These are phyloP conservation scores for Albula goreensis DNA, from an alignment of 2,113 vertebrate genomes.

Conservation along the genomic window DNA sequence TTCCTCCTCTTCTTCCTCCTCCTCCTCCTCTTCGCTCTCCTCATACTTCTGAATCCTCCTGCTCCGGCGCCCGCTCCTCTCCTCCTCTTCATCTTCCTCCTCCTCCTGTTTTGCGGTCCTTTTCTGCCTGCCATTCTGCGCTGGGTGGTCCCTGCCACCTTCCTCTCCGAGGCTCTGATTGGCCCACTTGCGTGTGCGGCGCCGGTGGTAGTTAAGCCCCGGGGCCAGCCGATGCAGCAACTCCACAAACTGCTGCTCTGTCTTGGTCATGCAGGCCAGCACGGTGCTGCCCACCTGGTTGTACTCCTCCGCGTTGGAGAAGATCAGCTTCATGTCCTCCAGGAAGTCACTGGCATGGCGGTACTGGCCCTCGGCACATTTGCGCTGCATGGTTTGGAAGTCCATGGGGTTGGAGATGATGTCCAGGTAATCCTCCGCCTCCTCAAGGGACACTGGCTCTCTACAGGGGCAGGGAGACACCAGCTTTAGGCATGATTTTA, in stretches of 20 bases:
- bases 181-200: conserved; percentile 77
- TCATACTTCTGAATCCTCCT: conserved; percentile 40
- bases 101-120: conserved; percentile 26
- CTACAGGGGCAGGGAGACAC: conserved; percentile 58
- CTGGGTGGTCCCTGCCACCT: conserved; percentile 39
- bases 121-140: conserved; percentile 42
- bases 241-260: conserved; percentile 84
- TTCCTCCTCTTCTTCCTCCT: conserved; percentile 61
- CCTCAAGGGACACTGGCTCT: conserved; percentile 88
- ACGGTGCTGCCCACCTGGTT: conserved; percentile 86
- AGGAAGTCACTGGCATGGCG: conserved; percentile 85
- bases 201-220: conserved; percentile 81
- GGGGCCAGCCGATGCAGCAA: conserved; percentile 89
- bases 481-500: neutral
- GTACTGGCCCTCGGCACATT: conserved; percentile 81
- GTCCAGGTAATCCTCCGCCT: conserved; percentile 91
- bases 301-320: conserved; percentile 90
- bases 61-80: conserved; percentile 34
- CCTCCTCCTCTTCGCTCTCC: conserved; percentile 52
- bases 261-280: conserved; percentile 85
- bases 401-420: conserved; percentile 91
- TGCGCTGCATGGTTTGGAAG: conserved; percentile 91
- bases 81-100: conserved; percentile 31
- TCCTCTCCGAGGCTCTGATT: conserved; percentile 42
- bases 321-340: conserved; percentile 88